These are phyloP conservation scores for Struthio camelus DNA, from an alignment of 2,113 vertebrate species.

Conservation along the genomic window DNA sequence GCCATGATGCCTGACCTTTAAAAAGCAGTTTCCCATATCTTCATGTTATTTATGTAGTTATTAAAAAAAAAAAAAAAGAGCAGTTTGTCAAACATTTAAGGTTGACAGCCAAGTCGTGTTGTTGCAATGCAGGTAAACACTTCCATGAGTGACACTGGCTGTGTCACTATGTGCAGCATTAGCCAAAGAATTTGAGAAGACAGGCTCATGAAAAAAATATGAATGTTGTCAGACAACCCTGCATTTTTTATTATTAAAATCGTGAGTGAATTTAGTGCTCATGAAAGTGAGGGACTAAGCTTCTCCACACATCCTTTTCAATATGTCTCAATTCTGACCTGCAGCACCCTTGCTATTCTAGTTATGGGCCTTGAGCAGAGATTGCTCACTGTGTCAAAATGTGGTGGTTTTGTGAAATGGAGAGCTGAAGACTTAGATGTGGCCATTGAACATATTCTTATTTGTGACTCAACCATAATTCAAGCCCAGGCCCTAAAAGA, in stretches of 20 bases:
- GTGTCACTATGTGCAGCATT: constrained; percentile 62
- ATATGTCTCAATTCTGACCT: constrained; percentile 64
- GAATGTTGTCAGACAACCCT: constrained; percentile 73
- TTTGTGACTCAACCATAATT: background rate
- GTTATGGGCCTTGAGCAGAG: constrained; percentile 34
- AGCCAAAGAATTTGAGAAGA: constrained; percentile 68
- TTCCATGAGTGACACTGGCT: constrained; percentile 60
- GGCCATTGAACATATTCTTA: background rate
- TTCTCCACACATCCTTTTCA: constrained; percentile 57
- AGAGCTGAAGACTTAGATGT: background rate
- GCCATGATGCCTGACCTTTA: background rate
- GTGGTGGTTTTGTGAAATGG: background rate
- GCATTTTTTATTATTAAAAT: constrained; percentile 75
- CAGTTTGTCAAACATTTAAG: constrained; percentile 65
- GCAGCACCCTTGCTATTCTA: constrained; percentile 46
- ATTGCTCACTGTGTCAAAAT: constrained; percentile 9
- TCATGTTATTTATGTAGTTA: constrained; percentile 22
- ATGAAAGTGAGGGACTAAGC: constrained; percentile 62
- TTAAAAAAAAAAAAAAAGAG: background rate
- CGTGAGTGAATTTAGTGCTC: constrained; percentile 68
- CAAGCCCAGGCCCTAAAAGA: background rate
- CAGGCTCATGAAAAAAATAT: constrained; percentile 75
- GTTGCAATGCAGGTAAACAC: constrained; percentile 57
- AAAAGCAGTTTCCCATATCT: background rate
- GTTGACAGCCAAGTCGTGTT: constrained; percentile 59